Evolutionary conservation across 2,113 vertebrate genomes (phyloP).

Genomic region (Rynchops niger): DNA sequence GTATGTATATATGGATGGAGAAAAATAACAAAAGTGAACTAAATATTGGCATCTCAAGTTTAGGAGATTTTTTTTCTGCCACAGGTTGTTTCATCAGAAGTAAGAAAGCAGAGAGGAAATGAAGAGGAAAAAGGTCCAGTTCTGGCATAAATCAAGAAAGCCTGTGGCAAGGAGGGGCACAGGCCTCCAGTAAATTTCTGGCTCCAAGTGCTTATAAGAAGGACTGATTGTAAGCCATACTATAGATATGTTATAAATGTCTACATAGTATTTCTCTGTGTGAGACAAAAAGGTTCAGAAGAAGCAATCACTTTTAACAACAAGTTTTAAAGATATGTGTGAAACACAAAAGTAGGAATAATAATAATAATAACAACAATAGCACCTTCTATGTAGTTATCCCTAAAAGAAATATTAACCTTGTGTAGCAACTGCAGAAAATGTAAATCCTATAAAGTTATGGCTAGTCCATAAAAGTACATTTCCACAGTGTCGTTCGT

Average conservation of each 20-base stretch:
- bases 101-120: background rate
- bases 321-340: background rate
- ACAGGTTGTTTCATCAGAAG: background rate
- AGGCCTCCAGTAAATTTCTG: background rate
- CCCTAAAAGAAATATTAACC: background rate
- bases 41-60: background rate
- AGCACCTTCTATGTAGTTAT: background rate
- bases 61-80: background rate
- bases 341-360: background rate
- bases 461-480: background rate
- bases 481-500: background rate
- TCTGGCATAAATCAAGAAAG: background rate
- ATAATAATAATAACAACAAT: background rate
- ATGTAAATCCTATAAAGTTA: background rate
- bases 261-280: background rate
- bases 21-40: background rate
- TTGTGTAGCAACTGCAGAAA: background rate
- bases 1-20: background rate
- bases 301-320: background rate
- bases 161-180: fast-evolving
- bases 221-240: background rate
- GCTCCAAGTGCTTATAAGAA: background rate
- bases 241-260: background rate
- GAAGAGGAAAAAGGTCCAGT: background rate
- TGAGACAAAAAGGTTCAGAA: background rate